A percentile compares a stretch with the other conserved stretches of the same genome.
phyloP scores from a whole-genome alignment of 2,888 invertebrate species.

The Acleris holmiana region DNA sequence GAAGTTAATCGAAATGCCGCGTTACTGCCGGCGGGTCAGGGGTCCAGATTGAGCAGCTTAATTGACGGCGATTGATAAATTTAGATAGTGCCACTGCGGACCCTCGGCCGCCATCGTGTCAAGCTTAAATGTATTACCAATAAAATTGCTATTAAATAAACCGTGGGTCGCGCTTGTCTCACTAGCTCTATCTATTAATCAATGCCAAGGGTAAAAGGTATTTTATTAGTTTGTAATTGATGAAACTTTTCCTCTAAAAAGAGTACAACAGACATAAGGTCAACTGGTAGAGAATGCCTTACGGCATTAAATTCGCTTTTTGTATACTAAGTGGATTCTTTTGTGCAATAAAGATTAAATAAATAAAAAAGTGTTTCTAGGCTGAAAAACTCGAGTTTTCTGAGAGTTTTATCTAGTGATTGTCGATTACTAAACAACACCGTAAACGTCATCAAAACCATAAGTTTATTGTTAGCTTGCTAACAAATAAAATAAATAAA shows the following conservation, averaged over 20 bases:
- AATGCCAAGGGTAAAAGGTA: background rate
- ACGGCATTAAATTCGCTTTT: too few relatives aligned
- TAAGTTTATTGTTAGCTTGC: too few relatives aligned
- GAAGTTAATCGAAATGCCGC: conserved; percentile 67
- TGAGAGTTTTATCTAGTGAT: too few relatives aligned
- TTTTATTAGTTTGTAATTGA: background rate
- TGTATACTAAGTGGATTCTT: too few relatives aligned
- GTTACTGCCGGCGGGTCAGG: conserved; percentile 55
- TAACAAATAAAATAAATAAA: too few relatives aligned
- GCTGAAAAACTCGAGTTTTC: too few relatives aligned
- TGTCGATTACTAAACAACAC: too few relatives aligned
- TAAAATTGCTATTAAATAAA: conserved; percentile 50
- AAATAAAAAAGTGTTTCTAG: too few relatives aligned
- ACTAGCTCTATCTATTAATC: conserved; percentile 17
- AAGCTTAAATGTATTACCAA: conserved; percentile 35
- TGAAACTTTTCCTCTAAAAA: background rate
- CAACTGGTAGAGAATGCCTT: too few relatives aligned
- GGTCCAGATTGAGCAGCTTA: conserved; percentile 63
- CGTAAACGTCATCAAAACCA: too few relatives aligned
- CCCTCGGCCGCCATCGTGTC: conserved; percentile 34
- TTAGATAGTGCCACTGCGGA: conserved; percentile 58
- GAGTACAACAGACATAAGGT: too few relatives aligned
- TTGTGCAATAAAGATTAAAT: too few relatives aligned
- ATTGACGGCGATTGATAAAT: conserved; percentile 68
- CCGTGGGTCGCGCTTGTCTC: conserved; percentile 46